A percentile compares a stretch with the other conserved stretches of the same genome.
phyloP scores from a whole-genome alignment of 2,113 vertebrate genomes.

The Tiliqua scincoides region DNA sequence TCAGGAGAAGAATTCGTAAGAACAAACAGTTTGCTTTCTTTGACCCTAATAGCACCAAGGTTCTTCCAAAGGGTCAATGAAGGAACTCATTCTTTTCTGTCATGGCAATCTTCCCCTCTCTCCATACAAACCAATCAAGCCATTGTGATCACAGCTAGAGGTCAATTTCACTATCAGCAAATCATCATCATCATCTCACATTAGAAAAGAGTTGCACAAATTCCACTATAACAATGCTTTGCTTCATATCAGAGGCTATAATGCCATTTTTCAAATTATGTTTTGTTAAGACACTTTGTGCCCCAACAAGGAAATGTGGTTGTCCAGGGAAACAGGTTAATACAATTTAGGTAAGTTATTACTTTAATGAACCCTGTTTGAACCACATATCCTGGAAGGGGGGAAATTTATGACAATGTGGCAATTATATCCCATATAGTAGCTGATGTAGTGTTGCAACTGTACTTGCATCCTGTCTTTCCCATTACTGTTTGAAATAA shows the following conservation, averaged over 20 bases:
- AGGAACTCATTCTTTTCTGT: too few relatives aligned
- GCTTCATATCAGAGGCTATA: background rate
- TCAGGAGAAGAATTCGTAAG: too few relatives aligned
- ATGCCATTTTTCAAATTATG: background rate
- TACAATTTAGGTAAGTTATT: constrained; percentile 2
- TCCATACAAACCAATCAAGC: too few relatives aligned
- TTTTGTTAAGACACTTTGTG: background rate
- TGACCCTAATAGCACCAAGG: too few relatives aligned
- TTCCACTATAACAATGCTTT: background rate
- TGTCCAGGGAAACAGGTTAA: background rate
- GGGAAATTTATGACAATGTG: background rate
- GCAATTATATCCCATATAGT: background rate
- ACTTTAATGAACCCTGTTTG: constrained; percentile 23
- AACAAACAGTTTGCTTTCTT: too few relatives aligned
- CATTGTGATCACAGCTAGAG: too few relatives aligned
- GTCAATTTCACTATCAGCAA: too few relatives aligned
- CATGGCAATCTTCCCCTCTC: too few relatives aligned
- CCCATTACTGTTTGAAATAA: background rate
- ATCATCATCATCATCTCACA: background rate
- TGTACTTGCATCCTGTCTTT: background rate
- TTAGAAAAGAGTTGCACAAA: background rate
- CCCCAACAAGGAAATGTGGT: background rate
- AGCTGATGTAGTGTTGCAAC: background rate
- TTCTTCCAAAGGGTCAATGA: too few relatives aligned
- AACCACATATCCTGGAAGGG: background rate